phyloP scores from a whole-genome alignment of 2,888 invertebrate genomes.

The Meta bourneti region DNA sequence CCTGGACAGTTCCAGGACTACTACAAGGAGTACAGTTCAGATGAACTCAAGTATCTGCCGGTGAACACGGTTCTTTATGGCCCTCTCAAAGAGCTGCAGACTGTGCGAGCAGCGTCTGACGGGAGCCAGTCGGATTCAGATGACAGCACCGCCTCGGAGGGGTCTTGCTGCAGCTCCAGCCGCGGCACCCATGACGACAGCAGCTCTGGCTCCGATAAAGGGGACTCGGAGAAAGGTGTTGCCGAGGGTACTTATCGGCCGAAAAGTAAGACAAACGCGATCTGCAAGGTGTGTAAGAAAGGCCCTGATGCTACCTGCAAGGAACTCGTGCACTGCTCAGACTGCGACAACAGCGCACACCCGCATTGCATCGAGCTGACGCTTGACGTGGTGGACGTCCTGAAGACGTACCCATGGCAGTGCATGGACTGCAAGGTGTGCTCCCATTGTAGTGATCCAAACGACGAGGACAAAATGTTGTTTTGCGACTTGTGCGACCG shows the following conservation, averaged over 20 bases:
- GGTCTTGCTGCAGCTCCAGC: slow-evolving; percentile 77
- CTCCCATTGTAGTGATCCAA: slow-evolving; percentile 89
- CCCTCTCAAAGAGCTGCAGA: slow-evolving; percentile 78
- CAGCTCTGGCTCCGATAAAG: slow-evolving; percentile 76
- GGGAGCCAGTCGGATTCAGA: slow-evolving; percentile 83
- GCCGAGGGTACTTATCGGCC: not conserved
- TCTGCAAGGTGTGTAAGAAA: slow-evolving; percentile 77
- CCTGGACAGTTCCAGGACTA: slow-evolving; percentile 97
- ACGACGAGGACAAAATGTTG: slow-evolving; percentile 94
- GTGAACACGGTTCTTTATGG: slow-evolving; percentile 92
- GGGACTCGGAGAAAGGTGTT: slow-evolving; percentile 62
- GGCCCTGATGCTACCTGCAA: slow-evolving; percentile 81
- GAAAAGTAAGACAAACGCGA: slow-evolving; percentile 72
- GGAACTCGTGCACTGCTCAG: slow-evolving; percentile 84
- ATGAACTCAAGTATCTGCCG: slow-evolving; percentile 94
- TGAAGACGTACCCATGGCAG: slow-evolving; percentile 94
- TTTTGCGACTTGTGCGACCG: slow-evolving; percentile 97
- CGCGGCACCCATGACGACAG: slow-evolving; percentile 74
- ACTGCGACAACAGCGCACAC: slow-evolving; percentile 86
- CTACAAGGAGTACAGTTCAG: slow-evolving; percentile 89
- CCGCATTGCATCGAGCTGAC: slow-evolving; percentile 93
- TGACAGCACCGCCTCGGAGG: slow-evolving; percentile 79
- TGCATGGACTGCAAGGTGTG: slow-evolving; percentile 96
- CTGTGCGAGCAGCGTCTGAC: slow-evolving; percentile 81
- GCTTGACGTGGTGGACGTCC: slow-evolving; percentile 90